phyloP scores from a whole-genome alignment of 2,113 vertebrate genomes.

The Prietella phreatophila region DNA sequence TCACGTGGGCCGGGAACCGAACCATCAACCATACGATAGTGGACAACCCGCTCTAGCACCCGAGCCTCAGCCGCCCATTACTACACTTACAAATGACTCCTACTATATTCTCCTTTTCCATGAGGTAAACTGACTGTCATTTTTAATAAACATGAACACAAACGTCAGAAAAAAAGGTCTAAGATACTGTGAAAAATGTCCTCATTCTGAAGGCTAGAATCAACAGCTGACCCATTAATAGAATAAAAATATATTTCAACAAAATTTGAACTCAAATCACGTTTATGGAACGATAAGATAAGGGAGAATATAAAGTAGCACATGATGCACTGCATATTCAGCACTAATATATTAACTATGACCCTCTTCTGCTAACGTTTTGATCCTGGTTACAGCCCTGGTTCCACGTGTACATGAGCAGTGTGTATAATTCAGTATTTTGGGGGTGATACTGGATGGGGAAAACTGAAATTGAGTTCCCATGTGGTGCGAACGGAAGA shows the following conservation, averaged over 20 bases:
- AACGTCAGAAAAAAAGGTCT: background rate
- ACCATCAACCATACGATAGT: no score
- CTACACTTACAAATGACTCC: background rate
- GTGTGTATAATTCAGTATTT: conserved; percentile 7
- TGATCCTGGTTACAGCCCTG: background rate
- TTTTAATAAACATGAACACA: background rate
- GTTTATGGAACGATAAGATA: background rate
- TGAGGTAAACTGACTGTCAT: no score
- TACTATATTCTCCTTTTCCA: no score
- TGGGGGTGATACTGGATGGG: background rate
- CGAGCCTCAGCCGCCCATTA: no score
- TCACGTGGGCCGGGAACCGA: no score
- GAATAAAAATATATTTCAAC: background rate
- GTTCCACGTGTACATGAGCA: background rate
- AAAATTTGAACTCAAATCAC: background rate
- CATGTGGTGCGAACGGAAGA: conserved; percentile 29
- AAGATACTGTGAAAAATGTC: background rate
- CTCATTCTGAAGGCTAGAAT: background rate
- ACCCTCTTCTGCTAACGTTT: background rate
- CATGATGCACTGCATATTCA: background rate
- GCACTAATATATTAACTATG: background rate
- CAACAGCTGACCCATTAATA: background rate
- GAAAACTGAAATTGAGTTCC: conserved; percentile 42
- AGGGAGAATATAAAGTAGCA: background rate
- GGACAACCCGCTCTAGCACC: no score